phyloP scores from a whole-genome alignment of 2,888 invertebrate genomes.

The Cephus runcator region DNA sequence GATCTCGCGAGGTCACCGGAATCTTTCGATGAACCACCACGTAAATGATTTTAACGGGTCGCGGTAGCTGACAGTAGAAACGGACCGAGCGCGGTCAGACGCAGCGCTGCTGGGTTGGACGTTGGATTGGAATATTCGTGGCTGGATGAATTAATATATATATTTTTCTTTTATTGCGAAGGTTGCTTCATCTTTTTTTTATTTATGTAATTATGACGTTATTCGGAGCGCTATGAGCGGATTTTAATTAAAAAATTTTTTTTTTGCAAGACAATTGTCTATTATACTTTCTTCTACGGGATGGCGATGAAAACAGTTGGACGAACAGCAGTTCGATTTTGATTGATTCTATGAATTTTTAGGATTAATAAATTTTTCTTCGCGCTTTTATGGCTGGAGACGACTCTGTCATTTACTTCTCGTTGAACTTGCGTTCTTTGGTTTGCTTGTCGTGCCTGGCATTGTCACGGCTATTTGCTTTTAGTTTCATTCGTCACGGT shows the following conservation, averaged over 20 bases:
- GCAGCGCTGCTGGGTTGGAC: background rate
- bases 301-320: background rate
- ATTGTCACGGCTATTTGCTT: background rate
- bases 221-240: no score
- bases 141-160: background rate
- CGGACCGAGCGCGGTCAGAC: background rate
- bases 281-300: background rate
- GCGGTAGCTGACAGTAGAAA: background rate
- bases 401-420: background rate
- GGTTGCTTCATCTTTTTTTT: background rate
- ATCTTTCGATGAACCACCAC: background rate
- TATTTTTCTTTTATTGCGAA: no score
- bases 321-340: background rate
- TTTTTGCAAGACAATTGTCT: background rate
- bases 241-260: no score
- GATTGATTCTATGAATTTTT: background rate
- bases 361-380: background rate
- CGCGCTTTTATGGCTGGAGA: background rate
- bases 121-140: background rate
- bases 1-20: background rate
- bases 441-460: background rate
- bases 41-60: background rate
- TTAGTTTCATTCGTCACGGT: background rate
- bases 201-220: background rate
- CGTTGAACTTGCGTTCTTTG: background rate